These are phyloP conservation scores for Phalera bucephala DNA, from an alignment of 2,888 invertebrate genomes.

Conservation along the genomic window DNA sequence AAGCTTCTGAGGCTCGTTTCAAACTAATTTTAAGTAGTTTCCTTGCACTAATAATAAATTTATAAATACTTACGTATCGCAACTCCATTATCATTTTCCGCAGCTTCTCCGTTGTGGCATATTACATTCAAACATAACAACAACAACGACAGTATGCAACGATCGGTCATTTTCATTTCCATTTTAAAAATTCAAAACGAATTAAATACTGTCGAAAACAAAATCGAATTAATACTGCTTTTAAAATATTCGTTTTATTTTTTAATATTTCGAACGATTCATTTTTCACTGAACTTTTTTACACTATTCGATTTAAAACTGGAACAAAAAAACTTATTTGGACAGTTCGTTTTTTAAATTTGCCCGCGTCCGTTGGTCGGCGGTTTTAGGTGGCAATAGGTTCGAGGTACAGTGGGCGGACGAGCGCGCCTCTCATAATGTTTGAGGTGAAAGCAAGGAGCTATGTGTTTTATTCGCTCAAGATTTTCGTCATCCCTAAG, in stretches of 20 bases:
- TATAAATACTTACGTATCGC: conserved; percentile 60
- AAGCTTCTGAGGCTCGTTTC: no score
- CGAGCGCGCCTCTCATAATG: conserved; percentile 68
- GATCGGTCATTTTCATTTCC: conserved; percentile 57
- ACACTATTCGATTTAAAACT: conserved; percentile 22
- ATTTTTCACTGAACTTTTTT: conserved; percentile 30
- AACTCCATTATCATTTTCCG: conserved; percentile 53
- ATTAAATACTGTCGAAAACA: conserved; percentile 23
- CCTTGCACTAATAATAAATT: neutral
- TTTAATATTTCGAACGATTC: conserved; percentile 28
- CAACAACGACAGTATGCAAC: conserved; percentile 56
- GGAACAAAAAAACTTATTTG: conserved; percentile 19
- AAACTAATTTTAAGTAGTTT: no score
- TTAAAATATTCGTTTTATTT: conserved; percentile 13
- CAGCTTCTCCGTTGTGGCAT: conserved; percentile 61
- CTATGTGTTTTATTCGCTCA: conserved; percentile 74
- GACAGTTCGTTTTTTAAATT: conserved; percentile 39
- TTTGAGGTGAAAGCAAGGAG: conserved; percentile 77
- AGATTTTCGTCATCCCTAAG: conserved; percentile 76
- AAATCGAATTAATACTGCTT: conserved; percentile 22
- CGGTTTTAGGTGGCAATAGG: conserved; percentile 58
- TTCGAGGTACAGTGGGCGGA: conserved; percentile 48
- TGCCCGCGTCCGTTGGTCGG: conserved; percentile 60
- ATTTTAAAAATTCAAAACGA: conserved; percentile 13
- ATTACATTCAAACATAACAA: conserved; percentile 61